Evolutionary conservation across 1,140 invertebrate genomes (phyloP).

Genomic region (Nephila pilipes): DNA sequence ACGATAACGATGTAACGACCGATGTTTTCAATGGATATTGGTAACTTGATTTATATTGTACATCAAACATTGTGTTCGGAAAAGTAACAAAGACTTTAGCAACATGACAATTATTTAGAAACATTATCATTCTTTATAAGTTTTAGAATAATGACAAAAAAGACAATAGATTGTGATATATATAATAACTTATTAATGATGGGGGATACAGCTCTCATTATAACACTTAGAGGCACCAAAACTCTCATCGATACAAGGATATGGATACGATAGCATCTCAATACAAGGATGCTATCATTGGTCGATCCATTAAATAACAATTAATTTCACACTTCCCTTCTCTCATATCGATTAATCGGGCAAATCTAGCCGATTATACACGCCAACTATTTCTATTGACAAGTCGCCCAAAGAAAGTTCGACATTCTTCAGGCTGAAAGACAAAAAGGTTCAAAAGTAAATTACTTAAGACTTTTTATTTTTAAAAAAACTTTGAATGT

Average conservation of each 20-base stretch:
- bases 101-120: not conserved
- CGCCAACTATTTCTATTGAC: not conserved
- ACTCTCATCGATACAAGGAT: not conserved
- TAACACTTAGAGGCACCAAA: not conserved
- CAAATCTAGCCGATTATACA: not conserved
- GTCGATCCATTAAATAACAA: conserved; percentile 8
- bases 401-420: not conserved
- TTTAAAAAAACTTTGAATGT: not conserved
- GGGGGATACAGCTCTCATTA: not conserved
- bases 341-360: not conserved
- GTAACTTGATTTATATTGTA: too few species aligned
- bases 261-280: not conserved
- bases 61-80: too few species aligned
- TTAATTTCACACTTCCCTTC: not conserved
- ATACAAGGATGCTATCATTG: not conserved
- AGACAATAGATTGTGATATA: not conserved
- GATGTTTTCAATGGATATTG: too few species aligned
- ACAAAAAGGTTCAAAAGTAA: not conserved
- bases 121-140: not conserved
- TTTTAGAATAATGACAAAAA: not conserved
- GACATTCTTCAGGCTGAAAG: not conserved
- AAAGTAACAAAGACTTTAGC: not conserved
- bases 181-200: not conserved
- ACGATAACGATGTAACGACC: too few species aligned
- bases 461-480: not conserved